Percentiles rank a stretch among this genome's conserved stretches.
These are phyloP conservation scores for Ceyx melanurus DNA, from an alignment of 2,113 vertebrate genomes.

Conservation along the genomic window DNA sequence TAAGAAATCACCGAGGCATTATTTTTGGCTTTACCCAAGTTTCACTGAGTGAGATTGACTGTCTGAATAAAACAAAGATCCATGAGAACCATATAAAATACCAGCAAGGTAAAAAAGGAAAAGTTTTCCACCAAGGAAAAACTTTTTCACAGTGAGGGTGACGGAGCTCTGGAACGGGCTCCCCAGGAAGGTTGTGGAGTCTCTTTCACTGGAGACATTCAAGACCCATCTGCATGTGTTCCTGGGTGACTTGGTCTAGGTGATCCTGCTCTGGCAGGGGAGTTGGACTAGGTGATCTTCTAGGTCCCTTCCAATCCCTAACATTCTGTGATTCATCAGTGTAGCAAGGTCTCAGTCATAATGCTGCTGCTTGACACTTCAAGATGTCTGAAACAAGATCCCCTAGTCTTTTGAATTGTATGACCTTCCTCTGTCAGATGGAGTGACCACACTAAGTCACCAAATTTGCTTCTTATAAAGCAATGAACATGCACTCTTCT, in stretches of 20 bases:
- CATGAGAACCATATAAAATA: not conserved
- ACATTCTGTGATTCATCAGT: too few species aligned
- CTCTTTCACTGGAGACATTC: too few species aligned
- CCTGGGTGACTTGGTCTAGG: too few species aligned
- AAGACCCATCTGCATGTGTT: too few species aligned
- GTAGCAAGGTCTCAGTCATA: not conserved
- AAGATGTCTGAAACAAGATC: not conserved
- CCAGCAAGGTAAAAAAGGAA: not conserved
- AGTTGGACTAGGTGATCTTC: too few species aligned
- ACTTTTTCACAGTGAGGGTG: too few species aligned
- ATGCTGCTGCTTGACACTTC: not conserved
- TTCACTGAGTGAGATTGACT: not conserved
- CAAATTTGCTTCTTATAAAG: not conserved
- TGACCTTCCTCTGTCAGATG: not conserved
- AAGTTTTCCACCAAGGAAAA: too few species aligned
- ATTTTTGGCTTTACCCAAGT: not conserved
- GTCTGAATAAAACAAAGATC: not conserved
- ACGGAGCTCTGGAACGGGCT: too few species aligned
- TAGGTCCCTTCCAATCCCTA: too few species aligned
- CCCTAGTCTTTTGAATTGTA: not conserved
- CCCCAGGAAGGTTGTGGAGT: too few species aligned
- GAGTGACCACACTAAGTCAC: not conserved
- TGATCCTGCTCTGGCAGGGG: too few species aligned
- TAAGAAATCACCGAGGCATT: not conserved
- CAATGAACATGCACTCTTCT: not conserved